Conservation (phyloP, 2,888 invertebrate species). For the Parasteatoda lunata region DNA sequence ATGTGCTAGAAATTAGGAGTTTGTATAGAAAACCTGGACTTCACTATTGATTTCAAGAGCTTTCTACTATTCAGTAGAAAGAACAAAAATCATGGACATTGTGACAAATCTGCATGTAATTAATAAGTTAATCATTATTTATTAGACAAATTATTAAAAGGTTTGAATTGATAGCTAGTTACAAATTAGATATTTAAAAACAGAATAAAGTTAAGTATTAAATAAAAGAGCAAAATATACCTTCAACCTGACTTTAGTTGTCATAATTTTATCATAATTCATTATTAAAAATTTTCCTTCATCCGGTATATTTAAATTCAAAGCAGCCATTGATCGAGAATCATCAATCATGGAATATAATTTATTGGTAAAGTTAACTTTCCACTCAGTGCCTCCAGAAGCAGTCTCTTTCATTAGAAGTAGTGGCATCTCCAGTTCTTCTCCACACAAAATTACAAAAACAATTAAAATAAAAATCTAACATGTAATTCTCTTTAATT, state of each 20-base stretch:
- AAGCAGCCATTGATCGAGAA: constrained; percentile 86
- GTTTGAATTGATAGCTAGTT: too few relatives aligned
- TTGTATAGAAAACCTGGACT: too few relatives aligned
- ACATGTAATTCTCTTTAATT: too few relatives aligned
- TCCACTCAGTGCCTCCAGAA: constrained; percentile 78
- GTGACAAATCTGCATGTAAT: too few relatives aligned
- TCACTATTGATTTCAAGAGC: too few relatives aligned
- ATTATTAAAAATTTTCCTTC: constrained; percentile 81
- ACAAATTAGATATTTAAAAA: background rate
- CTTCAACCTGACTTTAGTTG: constrained; percentile 54
- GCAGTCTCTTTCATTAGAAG: constrained; percentile 75
- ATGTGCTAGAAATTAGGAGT: too few relatives aligned
- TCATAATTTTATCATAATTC: constrained; percentile 46
- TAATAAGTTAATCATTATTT: too few relatives aligned
- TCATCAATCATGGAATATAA: constrained; percentile 81
- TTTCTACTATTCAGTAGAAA: too few relatives aligned
- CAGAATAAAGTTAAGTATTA: too few relatives aligned
- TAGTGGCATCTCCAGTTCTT: constrained; percentile 46
- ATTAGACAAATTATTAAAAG: too few relatives aligned
- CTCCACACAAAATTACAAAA: constrained; percentile 16
- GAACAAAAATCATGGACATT: too few relatives aligned
- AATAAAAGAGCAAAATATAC: constrained; percentile 16
- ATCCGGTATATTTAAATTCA: constrained; percentile 84
- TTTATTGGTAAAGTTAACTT: constrained; percentile 79
- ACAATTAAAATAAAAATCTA: too few relatives aligned